Evolutionary conservation across 2,797 vertebrate genomes (phyloP).

Genomic region (Chromis chromis): DNA sequence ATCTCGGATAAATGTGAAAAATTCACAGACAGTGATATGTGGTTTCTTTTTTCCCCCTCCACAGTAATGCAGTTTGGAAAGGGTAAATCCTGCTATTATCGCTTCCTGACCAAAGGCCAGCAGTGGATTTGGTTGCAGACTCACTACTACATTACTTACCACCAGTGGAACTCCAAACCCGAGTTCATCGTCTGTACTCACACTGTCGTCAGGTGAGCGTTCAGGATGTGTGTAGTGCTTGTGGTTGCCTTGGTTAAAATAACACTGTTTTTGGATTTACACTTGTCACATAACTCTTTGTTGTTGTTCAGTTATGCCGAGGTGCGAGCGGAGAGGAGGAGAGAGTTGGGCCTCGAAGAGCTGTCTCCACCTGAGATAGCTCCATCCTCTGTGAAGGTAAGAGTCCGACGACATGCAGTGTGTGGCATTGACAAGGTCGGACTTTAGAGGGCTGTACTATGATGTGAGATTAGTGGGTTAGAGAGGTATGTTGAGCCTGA

Average conservation of each 20-base stretch:
- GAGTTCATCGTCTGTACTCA: conserved; percentile 93
- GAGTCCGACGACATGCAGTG: not conserved
- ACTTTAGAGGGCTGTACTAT: too few species aligned
- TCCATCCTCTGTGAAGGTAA: conserved; percentile 83
- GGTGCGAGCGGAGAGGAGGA: conserved; percentile 84
- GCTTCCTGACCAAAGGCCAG: conserved; percentile 93
- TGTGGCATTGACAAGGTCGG: not conserved
- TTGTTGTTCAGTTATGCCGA: conserved; percentile 84
- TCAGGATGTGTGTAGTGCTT: too few species aligned
- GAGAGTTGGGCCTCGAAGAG: conserved; percentile 85
- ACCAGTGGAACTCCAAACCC: conserved; percentile 95
- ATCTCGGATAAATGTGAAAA: not conserved
- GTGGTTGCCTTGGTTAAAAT: too few species aligned
- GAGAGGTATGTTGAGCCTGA: too few species aligned
- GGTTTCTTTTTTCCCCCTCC: conserved; percentile 6
- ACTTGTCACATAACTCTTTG: not conserved
- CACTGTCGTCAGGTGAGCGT: conserved; percentile 87
- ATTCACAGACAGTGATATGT: not conserved
- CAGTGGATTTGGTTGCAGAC: conserved; percentile 94
- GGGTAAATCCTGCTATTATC: conserved; percentile 93
- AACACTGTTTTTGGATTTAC: not conserved
- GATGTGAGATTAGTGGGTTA: too few species aligned
- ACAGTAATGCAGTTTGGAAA: conserved; percentile 93
- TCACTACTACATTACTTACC: conserved; percentile 92
- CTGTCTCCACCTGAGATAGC: conserved; percentile 80